Conservation (phyloP, 2,113 vertebrate species). For the Limanda limanda region DNA sequence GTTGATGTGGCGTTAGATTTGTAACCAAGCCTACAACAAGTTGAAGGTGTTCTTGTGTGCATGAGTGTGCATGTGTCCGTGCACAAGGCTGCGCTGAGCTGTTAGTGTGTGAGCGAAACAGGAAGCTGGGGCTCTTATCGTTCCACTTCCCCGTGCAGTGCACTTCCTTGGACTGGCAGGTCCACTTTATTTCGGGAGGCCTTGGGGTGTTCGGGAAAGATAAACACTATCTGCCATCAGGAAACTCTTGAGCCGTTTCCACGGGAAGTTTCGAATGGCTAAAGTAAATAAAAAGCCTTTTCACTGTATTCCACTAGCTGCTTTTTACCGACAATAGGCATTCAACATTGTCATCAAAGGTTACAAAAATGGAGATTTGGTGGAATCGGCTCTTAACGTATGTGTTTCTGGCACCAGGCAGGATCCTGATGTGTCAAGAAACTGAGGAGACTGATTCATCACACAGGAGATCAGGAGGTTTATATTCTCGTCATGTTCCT, state of each 20-base stretch:
- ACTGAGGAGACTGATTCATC: slow-evolving; percentile 39
- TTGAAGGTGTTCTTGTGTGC: slow-evolving; percentile 20
- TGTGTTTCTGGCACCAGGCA: slow-evolving; percentile 47
- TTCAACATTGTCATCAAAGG: slow-evolving; percentile 81
- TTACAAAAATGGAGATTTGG: slow-evolving; percentile 58
- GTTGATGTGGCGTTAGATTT: slow-evolving; percentile 18
- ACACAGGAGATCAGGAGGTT: slow-evolving; percentile 16
- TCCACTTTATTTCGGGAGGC: slow-evolving; percentile 98
- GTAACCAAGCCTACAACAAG: slow-evolving; percentile 22
- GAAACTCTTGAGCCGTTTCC: slow-evolving; percentile 98
- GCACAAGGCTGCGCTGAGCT: slow-evolving; percentile 14
- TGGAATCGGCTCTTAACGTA: slow-evolving; percentile 36
- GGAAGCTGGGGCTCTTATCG: slow-evolving; percentile 95
- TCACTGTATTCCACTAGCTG: slow-evolving; percentile 77
- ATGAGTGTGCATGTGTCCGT: slow-evolving; percentile 27
- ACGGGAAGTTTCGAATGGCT: slow-evolving; percentile 99
- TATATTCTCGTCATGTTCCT: background rate
- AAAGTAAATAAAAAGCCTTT: slow-evolving; percentile 95
- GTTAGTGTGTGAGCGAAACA: slow-evolving; percentile 83
- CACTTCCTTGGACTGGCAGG: slow-evolving; percentile 87
- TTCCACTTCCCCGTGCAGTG: slow-evolving; percentile 79
- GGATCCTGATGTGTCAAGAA: slow-evolving; percentile 20
- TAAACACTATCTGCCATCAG: slow-evolving; percentile 99
- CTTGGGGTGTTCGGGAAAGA: slow-evolving; percentile 98
- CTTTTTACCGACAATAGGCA: slow-evolving; percentile 79